Evolutionary conservation across 1,140 invertebrate species (phyloP), one percentile per base, ranked within the genome.

Genomic region (Drosophila pectinifera): DNA sequence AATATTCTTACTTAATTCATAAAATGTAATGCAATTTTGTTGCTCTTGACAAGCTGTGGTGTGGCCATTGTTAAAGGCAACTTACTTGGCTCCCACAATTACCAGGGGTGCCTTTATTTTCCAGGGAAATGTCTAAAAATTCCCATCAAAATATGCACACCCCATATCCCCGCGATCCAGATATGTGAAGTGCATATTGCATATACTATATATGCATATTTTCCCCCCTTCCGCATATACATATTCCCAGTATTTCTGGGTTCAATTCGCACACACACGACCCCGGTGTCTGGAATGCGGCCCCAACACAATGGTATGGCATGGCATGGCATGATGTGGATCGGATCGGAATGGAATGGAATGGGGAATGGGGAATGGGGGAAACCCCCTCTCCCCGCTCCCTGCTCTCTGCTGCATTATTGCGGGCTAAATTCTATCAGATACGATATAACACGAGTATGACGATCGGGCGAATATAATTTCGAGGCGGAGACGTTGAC

Each of bases 241-340:
- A 63, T 72, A 57, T 70, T 72, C 68, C 67, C 68, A 70, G 68
- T 72, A 72, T 70, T 72, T 72, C 65, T 70, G 67, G 67, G 69
- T 57, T 63, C 46, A 76, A 74, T 65, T 68, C 61, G 62, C 51
- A 73, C 84, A 78, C 74, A 82, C 26, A 78, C 82, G 81, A 85
- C 81, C 82, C 80, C 73, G 74, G 74, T 65, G 74, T 73, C 68
- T 78, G 78, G 82, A 86, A 85, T 85, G 78, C 84, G 84, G 70
- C 83, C 78, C 84, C 79, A 77, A 68, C 73, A 69, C 62, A 70
- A 70, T 70, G 63, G 67, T 39, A 67, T 67, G 63, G 63, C 53
- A 61, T 64, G 61, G 41, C 56, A 62, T 63, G 54, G 59, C 56
- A 63, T 53, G 49, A 53, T 53, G 43, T 59, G 57, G 57, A 59